Evolutionary conservation across 2,797 vertebrate genomes (phyloP).

Genomic region (Aldrovandia affinis): DNA sequence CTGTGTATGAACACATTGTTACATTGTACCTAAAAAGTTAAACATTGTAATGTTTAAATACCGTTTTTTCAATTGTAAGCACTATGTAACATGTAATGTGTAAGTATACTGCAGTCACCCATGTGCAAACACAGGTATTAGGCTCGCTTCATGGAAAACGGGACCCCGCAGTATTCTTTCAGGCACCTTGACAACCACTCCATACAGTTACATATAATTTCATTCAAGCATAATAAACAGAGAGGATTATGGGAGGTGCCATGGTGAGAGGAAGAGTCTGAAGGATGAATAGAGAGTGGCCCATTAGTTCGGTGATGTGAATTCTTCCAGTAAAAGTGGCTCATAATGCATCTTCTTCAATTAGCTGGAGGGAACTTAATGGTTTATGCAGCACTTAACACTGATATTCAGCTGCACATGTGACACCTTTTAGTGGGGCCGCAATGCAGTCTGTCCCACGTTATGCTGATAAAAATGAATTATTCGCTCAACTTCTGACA

Average conservation of each 20-base stretch:
- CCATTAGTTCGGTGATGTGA: conserved; percentile 18
- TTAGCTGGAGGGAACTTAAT: conserved; percentile 25
- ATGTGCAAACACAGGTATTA: too few species aligned
- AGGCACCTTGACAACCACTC: not conserved
- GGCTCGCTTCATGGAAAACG: too few species aligned
- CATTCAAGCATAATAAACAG: not conserved
- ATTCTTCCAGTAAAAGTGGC: conserved; percentile 18
- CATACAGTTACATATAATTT: not conserved
- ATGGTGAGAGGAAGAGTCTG: not conserved
- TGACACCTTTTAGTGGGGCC: not conserved
- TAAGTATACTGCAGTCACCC: not conserved
- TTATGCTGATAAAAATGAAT: too few species aligned
- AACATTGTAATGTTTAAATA: too few species aligned
- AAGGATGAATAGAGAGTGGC: not conserved
- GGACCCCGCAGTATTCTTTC: not conserved
- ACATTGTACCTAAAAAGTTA: too few species aligned
- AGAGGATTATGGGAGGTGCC: not conserved
- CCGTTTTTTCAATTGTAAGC: too few species aligned
- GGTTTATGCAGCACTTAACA: conserved; percentile 22
- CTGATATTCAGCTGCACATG: not conserved
- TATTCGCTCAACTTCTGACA: not conserved
- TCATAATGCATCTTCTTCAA: conserved; percentile 32
- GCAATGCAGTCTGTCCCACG: not conserved
- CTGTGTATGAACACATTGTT: not conserved
- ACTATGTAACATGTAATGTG: too few species aligned